Conservation (phyloP, 2,113 vertebrate genomes). For the Onychostruthus taczanowskii region DNA sequence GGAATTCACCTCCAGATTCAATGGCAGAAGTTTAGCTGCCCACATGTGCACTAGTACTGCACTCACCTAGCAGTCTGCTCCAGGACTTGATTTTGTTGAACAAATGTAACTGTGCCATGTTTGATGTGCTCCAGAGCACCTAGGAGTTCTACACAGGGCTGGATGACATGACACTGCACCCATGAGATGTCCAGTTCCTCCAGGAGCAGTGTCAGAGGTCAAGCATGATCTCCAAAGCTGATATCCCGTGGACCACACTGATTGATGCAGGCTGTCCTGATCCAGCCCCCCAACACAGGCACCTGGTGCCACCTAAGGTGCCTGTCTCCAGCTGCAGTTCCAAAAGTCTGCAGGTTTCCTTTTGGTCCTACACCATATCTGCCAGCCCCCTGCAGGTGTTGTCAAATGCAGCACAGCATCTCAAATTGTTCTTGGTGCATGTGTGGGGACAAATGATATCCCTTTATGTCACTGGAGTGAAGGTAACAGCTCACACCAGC, state of each 20-base stretch:
- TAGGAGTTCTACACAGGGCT: neutral
- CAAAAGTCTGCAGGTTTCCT: neutral
- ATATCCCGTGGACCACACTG: neutral
- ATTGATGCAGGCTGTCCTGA: neutral
- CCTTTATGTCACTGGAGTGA: neutral
- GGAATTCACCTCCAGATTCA: neutral
- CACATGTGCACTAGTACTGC: neutral
- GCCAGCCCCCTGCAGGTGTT: neutral
- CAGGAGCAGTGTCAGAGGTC: neutral
- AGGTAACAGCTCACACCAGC: neutral
- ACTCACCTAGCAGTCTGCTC: neutral
- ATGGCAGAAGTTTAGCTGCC: neutral
- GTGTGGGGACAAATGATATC: rapidly evolving
- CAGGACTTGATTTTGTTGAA: neutral
- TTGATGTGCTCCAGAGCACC: neutral
- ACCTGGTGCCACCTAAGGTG: neutral
- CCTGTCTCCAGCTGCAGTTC: neutral
- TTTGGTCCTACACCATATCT: neutral
- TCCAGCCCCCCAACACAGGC: neutral
- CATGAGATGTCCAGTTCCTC: neutral
- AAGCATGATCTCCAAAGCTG: neutral
- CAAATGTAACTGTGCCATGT: neutral
- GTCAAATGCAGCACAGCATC: neutral
- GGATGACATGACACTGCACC: neutral
- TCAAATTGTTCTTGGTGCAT: neutral